A percentile compares a stretch with the other conserved stretches of the same genome.
Conservation (phyloP, 2,113 vertebrate genomes). For the Anas platyrhynchos region DNA sequence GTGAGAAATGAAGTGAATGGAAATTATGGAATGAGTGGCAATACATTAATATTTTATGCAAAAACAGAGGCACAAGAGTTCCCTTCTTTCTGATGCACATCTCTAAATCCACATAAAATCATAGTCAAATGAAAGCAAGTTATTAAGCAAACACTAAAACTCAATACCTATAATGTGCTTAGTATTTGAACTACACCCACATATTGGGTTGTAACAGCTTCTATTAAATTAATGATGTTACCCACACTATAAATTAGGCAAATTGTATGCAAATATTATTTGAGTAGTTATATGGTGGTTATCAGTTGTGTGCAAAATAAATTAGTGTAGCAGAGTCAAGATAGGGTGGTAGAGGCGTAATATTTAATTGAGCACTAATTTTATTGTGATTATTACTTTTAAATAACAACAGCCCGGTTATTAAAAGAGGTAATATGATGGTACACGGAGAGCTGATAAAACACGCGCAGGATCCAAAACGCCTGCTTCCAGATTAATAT, state of each 20-base stretch:
- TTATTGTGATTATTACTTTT: constrained; percentile 75
- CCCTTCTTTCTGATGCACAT: constrained; percentile 21
- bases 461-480: constrained; percentile 28
- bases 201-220: constrained; percentile 68
- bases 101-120: constrained; percentile 41
- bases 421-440: constrained; percentile 48
- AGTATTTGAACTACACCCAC: constrained; percentile 66
- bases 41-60: background rate
- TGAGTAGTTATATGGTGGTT: constrained; percentile 65
- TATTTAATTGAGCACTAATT: constrained; percentile 75
- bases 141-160: constrained; percentile 54
- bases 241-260: constrained; percentile 75
- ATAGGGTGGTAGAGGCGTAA: constrained; percentile 33
- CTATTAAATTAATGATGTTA: constrained; percentile 76
- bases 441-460: constrained; percentile 70
- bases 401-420: constrained; percentile 68
- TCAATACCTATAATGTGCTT: constrained; percentile 41
- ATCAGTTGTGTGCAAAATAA: constrained; percentile 76
- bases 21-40: background rate
- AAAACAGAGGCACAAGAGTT: background rate
- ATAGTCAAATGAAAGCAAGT: constrained; percentile 49
- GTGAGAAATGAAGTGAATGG: background rate
- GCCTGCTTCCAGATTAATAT: constrained; percentile 68
- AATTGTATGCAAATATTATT: constrained; percentile 78
- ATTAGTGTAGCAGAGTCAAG: constrained; percentile 70